These are phyloP conservation scores for Zosterops japonicus DNA, from an alignment of 2,113 vertebrate species.

Conservation along the genomic window DNA sequence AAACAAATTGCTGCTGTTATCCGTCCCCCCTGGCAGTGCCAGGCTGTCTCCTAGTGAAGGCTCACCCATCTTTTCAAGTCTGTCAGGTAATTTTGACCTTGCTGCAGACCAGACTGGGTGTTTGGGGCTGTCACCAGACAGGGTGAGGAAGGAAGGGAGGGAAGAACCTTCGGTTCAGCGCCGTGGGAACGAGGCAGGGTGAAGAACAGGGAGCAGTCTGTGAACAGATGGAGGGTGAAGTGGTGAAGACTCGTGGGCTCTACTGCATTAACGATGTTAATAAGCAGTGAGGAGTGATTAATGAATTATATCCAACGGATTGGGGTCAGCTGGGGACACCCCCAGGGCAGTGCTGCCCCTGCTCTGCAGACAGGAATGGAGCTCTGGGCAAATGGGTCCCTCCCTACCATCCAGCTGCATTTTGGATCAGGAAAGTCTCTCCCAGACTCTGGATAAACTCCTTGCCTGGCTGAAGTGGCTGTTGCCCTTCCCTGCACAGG, in stretches of 20 bases:
- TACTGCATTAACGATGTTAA: not conserved
- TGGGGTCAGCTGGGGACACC: not conserved
- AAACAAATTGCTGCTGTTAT: not conserved
- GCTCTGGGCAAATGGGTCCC: not conserved
- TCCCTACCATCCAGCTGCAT: not conserved
- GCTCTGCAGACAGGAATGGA: not conserved
- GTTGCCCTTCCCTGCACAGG: not conserved
- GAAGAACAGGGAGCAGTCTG: not conserved
- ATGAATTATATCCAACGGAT: not conserved
- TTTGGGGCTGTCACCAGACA: not conserved
- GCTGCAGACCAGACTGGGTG: not conserved
- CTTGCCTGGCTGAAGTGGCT: not conserved
- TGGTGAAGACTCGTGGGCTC: not conserved
- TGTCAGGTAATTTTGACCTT: slow-evolving; percentile 1
- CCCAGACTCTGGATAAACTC: not conserved
- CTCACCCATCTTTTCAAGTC: not conserved
- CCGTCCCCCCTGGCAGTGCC: not conserved
- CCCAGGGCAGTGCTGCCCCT: too few species aligned
- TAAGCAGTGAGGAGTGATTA: not conserved
- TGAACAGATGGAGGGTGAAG: not conserved
- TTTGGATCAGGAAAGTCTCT: not conserved
- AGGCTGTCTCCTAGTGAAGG: not conserved
- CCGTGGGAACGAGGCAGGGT: not conserved
- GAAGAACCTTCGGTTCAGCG: not conserved
- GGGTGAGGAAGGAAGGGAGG: not conserved